phyloP scores from a whole-genome alignment of 1,140 invertebrate species.

The Metaphire vulgaris region DNA sequence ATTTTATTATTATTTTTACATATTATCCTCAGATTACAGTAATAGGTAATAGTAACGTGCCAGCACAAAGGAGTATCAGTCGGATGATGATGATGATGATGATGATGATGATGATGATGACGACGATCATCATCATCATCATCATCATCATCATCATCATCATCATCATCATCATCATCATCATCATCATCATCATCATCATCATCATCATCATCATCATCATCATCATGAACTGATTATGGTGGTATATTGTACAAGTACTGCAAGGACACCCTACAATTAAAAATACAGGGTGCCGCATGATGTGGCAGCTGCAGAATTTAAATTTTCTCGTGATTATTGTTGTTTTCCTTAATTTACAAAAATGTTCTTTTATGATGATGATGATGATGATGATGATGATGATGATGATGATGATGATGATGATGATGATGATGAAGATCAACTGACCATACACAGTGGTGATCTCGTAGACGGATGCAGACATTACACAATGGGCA shows the following conservation, averaged over 20 bases:
- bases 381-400: too few species aligned
- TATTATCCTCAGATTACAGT: too few species aligned
- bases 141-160: slow-evolving; percentile 26
- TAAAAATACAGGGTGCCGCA: slow-evolving; percentile 15
- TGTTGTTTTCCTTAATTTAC: slow-evolving; percentile 21
- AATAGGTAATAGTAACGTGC: too few species aligned
- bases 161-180: slow-evolving; percentile 30
- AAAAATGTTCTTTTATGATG: too few species aligned
- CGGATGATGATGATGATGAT: slow-evolving; percentile 29
- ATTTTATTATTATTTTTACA: too few species aligned
- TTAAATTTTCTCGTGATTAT: too few species aligned
- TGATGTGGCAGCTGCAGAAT: too few species aligned
- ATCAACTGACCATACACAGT: slow-evolving; percentile 67
- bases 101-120: slow-evolving; percentile 24
- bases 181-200: slow-evolving; percentile 29
- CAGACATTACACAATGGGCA: slow-evolving; percentile 78
- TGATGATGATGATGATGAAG: slow-evolving; percentile 17
- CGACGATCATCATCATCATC: slow-evolving; percentile 29
- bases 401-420: slow-evolving; percentile 24
- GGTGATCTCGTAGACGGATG: slow-evolving; percentile 79
- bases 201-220: too few species aligned
- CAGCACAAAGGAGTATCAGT: slow-evolving; percentile 8
- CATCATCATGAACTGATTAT: too few species aligned
- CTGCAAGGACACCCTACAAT: too few species aligned
- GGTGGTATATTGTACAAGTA: too few species aligned